Base-by-base conservation (phyloP, 2,888 invertebrate genomes). In the Thelaira solivaga region DNA sequence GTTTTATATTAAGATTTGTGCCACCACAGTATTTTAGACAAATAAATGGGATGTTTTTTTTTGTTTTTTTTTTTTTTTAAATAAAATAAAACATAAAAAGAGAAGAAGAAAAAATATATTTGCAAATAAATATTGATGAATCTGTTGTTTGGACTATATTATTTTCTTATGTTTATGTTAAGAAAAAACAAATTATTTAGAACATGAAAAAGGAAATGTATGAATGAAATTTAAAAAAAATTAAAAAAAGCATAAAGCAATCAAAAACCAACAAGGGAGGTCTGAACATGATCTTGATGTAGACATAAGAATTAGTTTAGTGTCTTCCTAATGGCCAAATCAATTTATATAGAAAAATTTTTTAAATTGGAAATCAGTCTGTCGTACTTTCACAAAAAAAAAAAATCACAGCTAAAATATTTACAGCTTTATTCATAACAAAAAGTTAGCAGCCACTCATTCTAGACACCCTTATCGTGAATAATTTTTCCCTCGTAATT, bases 51-150 rank as follows among this genome's bases (percentile, higher is more conserved):
- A 72, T 77, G 65, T 77, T 81, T 81, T 81, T 82, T n/a, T n/a
- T n/a, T n/a, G n/a, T n/a, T n/a, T n/a, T n/a, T n/a, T n/a, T n/a
- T n/a, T 81, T 83, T 76, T 36, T 74, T 64, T 64, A 74, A 78
- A 74, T 74, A 47, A 69, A 82, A 82, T 76, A 85, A 86, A 84
- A 85, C 81, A 86, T 83, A 84, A 83, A 84, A 82, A 84, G 83
- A 85, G 83, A 86, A 82, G 84, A 83, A 85, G 83, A 85, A 84
- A 85, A 87, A 85, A 83, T 81, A 86, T 82, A 82, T 86, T 86
- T 84, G 86, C 84, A 86, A 87, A 87, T 85, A 85, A 84, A 86
- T 85, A 84, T 78, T 81, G 80, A 73, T 79, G 78, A 74, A 72
- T 69, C 75, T 62, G 72, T 65, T 61, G n/a, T 20, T 74, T 53